Conservation (phyloP, 2,888 invertebrate genomes). For the Dasysyrphus tricinctus region DNA sequence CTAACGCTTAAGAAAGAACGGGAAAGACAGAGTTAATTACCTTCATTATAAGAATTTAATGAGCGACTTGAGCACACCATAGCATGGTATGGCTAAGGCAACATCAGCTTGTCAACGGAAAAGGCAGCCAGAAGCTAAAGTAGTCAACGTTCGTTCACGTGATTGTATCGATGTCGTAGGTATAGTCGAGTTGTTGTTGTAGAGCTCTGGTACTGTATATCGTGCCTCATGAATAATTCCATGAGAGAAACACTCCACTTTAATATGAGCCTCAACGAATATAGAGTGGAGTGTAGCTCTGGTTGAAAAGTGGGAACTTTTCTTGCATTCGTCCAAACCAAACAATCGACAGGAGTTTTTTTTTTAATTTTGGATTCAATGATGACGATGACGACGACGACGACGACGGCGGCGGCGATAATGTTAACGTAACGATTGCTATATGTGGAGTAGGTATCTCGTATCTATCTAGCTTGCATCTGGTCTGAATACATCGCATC, state of each 20-base stretch:
- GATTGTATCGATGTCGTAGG: constrained; percentile 33
- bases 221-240: constrained; percentile 75
- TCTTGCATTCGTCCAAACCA: constrained; percentile 58
- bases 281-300: constrained; percentile 35
- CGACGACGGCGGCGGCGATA: neutral
- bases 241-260: constrained; percentile 67
- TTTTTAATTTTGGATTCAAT: constrained; percentile 32
- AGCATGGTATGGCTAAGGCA: constrained; percentile 44
- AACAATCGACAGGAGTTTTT: constrained; percentile 65
- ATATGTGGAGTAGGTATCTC: constrained; percentile 41
- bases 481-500: constrained; percentile 19
- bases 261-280: constrained; percentile 37
- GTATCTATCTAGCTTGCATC: constrained; percentile 33
- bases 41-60: constrained; percentile 76
- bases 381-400: constrained; percentile 12
- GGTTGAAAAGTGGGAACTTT: constrained; percentile 66
- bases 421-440: constrained; percentile 17
- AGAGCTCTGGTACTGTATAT: constrained; percentile 39
- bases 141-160: constrained; percentile 30
- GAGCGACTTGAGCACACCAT: constrained; percentile 69
- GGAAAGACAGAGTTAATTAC: constrained; percentile 72
- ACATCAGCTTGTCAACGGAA: constrained; percentile 16
- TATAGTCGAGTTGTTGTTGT: neutral
- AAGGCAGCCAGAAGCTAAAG: constrained; percentile 32
- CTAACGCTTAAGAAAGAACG: constrained; percentile 59